Base-by-base conservation (phyloP, 2,797 vertebrate genomes). In the Holocentrus rufus region DNA sequence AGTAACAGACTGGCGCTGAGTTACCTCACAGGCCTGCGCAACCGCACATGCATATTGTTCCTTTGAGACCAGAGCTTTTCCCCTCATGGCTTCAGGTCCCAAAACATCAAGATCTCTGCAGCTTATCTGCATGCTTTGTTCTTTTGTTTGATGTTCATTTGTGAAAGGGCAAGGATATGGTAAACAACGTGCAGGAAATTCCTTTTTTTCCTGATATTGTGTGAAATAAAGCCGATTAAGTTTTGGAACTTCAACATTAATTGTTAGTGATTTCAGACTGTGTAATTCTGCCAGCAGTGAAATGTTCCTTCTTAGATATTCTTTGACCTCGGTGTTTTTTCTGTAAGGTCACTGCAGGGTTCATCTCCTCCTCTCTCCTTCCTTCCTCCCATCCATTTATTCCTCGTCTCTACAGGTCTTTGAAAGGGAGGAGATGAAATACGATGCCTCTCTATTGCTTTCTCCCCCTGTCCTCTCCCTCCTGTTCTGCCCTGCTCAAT, bases 1-100 rank as follows among this genome's bases (percentile, higher is more conserved):
- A 65, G 90, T 89, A 92, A 90, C 92, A 88, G 89, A 83, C 85
- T 34, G 67, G 81, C 27, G 47, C 77, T 22, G 42, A 76, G 80
- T 87, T 87, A 81, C 87, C 74, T 84, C 62, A 73, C 77, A 6
- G 18, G 69, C 76, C 77, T 74, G 66, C 49, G 1, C 79, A 82
- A 20, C 58, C 63, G 61, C 62, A 69, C 64, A 59, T 14, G 39
- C 31, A 47, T 5, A 7, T 20, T 55, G 9, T 59, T 31, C 71
- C 57, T 74, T 56, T 20, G 58, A 74, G 74, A 79, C 18, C 22
- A 44, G 20, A 60, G 65, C 23, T 47, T 31, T 60, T 61, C 34
- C 68, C 55, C 57, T 36, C 7, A 76, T 62, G 62, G 47, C 62
- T 58, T 74, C 8, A 62, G 54, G 14, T 70, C 17, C 69, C 53